phyloP scores from a whole-genome alignment of 2,888 invertebrate species.

The Alcis repandata region DNA sequence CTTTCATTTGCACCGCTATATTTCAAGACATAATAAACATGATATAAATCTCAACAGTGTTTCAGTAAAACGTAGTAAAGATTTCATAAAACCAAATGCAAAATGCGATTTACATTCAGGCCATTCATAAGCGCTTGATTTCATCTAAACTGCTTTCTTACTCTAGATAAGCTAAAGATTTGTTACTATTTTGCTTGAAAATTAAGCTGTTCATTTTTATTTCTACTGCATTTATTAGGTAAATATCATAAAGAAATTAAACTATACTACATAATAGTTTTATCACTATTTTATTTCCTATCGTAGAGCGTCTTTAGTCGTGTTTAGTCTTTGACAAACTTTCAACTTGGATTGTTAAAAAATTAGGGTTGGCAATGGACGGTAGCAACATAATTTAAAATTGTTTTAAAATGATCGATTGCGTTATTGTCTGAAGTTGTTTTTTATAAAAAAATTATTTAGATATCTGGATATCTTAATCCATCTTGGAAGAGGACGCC shows the following conservation, averaged over 20 bases:
- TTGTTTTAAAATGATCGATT: too few relatives aligned
- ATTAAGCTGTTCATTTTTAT: conserved; percentile 51
- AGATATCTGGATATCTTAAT: too few relatives aligned
- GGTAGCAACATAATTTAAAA: too few relatives aligned
- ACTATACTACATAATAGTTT: neutral
- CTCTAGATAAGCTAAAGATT: conserved; percentile 41
- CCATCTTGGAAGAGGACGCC: too few relatives aligned
- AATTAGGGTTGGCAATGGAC: conserved; percentile 61
- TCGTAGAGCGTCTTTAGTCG: conserved; percentile 58
- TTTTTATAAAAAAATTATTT: too few relatives aligned
- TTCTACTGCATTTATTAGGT: too few relatives aligned
- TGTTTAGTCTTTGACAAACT: conserved; percentile 62
- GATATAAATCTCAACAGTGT: neutral
- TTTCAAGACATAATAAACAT: neutral
- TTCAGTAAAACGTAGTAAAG: neutral
- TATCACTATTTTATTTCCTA: conserved; percentile 54
- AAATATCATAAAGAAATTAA: too few relatives aligned
- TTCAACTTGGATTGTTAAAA: conserved; percentile 62
- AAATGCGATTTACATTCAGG: conserved; percentile 25
- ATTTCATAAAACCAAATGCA: conserved; percentile 18
- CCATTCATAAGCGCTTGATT: conserved; percentile 31
- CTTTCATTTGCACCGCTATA: too few relatives aligned
- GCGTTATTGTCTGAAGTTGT: too few relatives aligned
- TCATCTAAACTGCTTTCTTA: conserved; percentile 33
- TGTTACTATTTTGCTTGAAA: conserved; percentile 40